Conservation (phyloP, 2,797 vertebrate species). For the Melanotaenia nigrans region DNA sequence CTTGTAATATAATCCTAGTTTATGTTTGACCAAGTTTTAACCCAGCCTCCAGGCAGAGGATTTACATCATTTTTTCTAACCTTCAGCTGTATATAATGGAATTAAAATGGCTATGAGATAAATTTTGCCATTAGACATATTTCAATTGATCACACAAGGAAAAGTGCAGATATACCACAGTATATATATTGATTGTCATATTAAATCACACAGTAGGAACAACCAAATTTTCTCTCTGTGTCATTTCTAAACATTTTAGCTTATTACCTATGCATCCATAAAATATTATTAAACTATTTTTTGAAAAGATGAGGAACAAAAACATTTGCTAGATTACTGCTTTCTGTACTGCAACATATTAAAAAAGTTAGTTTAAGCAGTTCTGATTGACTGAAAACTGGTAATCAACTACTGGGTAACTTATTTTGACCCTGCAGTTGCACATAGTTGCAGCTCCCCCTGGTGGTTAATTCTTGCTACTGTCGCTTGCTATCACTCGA, state of each 20-base stretch:
- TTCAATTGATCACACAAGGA: background rate
- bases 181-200: background rate
- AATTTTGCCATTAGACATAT: background rate
- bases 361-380: background rate
- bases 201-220: background rate
- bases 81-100: background rate
- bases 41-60: background rate
- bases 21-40: background rate
- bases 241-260: background rate
- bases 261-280: background rate
- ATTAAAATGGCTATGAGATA: background rate
- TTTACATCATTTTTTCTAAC: background rate
- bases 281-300: background rate
- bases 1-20: background rate
- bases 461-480: conserved; percentile 42
- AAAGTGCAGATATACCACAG: background rate
- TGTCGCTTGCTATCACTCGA: background rate
- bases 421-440: background rate
- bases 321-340: background rate
- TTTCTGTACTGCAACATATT: background rate
- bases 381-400: background rate
- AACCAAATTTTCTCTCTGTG: background rate
- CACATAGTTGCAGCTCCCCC: conserved; percentile 44
- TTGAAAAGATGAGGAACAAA: background rate
- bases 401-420: background rate